These are phyloP conservation scores for Pteromalus puparum DNA, from an alignment of 1,140 invertebrate species.

Conservation along the genomic window DNA sequence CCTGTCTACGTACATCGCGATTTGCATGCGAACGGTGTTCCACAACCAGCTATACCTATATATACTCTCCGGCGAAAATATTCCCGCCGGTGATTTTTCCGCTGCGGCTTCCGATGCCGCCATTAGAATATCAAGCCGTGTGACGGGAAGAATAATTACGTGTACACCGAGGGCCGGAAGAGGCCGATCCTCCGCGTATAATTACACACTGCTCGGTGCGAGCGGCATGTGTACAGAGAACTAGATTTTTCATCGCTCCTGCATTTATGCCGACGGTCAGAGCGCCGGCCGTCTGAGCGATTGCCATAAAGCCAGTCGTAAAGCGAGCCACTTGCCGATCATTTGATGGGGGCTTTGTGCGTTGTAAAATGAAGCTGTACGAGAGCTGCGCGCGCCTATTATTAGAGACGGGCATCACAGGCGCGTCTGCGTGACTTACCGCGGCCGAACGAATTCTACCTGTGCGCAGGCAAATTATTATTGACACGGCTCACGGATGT, in stretches of 20 bases:
- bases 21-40: slow-evolving; percentile 24
- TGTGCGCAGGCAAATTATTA: slow-evolving; percentile 41
- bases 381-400: slow-evolving; percentile 26
- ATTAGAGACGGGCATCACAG: slow-evolving; percentile 36
- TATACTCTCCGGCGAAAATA: background rate
- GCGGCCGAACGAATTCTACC: slow-evolving; percentile 35
- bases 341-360: slow-evolving; percentile 49
- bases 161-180: slow-evolving; percentile 28
- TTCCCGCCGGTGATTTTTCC: background rate
- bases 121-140: slow-evolving; percentile 1
- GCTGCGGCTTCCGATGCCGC: background rate
- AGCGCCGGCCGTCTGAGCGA: slow-evolving; percentile 32
- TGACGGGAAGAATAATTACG: background rate
- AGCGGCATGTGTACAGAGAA: background rate
- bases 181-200: slow-evolving; percentile 18
- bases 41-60: background rate
- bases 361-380: slow-evolving; percentile 51
- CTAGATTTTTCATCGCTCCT: slow-evolving; percentile 38
- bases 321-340: slow-evolving; percentile 47
- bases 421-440: slow-evolving; percentile 34
- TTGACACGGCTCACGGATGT: slow-evolving; percentile 37
- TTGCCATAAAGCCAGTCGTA: slow-evolving; percentile 49
- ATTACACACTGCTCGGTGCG: slow-evolving; percentile 33
- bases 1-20: slow-evolving; percentile 1
- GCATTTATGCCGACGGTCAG: slow-evolving; percentile 23